These are phyloP conservation scores for Nixonia krombeini DNA, from an alignment of 1,140 invertebrate species.

Conservation along the genomic window DNA sequence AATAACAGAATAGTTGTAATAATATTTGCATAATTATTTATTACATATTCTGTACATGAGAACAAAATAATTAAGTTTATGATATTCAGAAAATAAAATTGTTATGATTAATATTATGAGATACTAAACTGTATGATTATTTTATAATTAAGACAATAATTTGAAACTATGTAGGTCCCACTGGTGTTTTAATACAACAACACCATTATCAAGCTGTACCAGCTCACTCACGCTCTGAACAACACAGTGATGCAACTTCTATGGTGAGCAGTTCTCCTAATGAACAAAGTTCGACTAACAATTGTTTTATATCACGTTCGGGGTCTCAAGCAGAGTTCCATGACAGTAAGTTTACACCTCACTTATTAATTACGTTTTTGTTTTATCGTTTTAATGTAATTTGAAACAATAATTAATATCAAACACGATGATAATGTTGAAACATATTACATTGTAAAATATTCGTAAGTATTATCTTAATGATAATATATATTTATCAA, in stretches of 20 bases:
- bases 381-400: no score
- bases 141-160: no score
- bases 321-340: slow-evolving; percentile 67
- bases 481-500: no score
- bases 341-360: slow-evolving; percentile 69
- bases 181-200: slow-evolving; percentile 90
- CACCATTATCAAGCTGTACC: slow-evolving; percentile 92
- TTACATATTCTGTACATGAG: background rate
- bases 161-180: slow-evolving; percentile 76
- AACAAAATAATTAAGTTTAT: slow-evolving; percentile 6
- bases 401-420: no score
- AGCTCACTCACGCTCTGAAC: slow-evolving; percentile 65
- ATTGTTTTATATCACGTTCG: slow-evolving; percentile 58
- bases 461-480: no score
- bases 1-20: no score
- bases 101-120: no score
- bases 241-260: slow-evolving; percentile 44
- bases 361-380: no score
- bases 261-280: slow-evolving; percentile 51
- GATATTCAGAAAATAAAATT: no score
- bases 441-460: no score
- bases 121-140: no score
- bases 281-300: slow-evolving; percentile 42
- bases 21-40: background rate
- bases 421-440: no score